Percentiles rank a stretch among this genome's conserved stretches.
Evolutionary conservation across 1,140 invertebrate species (phyloP).

Genomic region (Macrotrachela quadricornifera): DNA sequence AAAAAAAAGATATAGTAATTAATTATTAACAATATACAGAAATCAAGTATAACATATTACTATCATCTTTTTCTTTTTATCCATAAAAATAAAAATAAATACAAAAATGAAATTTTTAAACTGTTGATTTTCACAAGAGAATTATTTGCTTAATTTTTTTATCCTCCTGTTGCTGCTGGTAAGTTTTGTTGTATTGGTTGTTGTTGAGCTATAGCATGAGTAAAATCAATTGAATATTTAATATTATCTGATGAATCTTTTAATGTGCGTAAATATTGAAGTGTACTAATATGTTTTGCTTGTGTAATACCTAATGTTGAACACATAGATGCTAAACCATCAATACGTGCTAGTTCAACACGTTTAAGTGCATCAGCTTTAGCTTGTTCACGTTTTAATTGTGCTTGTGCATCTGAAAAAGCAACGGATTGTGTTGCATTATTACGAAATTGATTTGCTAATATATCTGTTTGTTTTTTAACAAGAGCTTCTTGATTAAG

Average conservation of each 20-base stretch:
- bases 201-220: neutral
- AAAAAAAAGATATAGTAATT: no score
- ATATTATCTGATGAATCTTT: conserved; percentile 12
- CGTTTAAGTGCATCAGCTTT: conserved; percentile 15
- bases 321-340: conserved; percentile 17
- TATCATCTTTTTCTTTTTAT: no score
- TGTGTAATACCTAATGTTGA: conserved; percentile 11
- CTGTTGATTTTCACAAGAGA: no score
- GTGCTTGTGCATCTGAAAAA: conserved; percentile 13
- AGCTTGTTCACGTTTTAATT: conserved; percentile 11
- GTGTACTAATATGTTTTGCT: conserved; percentile 16
- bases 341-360: conserved; percentile 14
- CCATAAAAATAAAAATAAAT: no score
- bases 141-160: no score
- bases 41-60: no score
- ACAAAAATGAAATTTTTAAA: no score
- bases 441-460: conserved; percentile 10
- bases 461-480: conserved; percentile 15
- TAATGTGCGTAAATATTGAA: conserved; percentile 20
- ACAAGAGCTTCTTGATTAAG: conserved; percentile 17
- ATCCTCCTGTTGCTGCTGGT: no score
- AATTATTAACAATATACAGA: no score
- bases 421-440: conserved; percentile 15
- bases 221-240: conserved; percentile 19
- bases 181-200: no score